A percentile compares a stretch with the other conserved stretches of the same genome.
phyloP scores from a whole-genome alignment of 1,140 invertebrate genomes.

The Prorops nasuta region DNA sequence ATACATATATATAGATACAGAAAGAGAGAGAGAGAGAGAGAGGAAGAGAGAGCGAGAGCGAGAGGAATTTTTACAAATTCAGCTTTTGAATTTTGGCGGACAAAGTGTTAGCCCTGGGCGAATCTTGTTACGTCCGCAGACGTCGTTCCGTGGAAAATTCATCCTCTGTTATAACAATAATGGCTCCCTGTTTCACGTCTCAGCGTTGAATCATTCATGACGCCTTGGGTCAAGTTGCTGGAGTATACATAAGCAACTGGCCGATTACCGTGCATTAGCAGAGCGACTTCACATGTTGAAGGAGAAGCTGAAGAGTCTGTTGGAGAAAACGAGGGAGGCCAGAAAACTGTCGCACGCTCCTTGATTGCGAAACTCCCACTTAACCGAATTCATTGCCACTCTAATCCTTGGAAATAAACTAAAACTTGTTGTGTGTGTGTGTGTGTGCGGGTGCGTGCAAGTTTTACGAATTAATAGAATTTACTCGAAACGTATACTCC shows the following conservation, averaged over 20 bases:
- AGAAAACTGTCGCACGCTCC: conserved; percentile 6
- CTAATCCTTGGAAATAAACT: neutral
- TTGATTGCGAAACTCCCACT: too few species aligned
- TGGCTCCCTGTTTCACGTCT: conserved; percentile 21
- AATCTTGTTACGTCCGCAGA: too few species aligned
- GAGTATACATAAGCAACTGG: conserved; percentile 26
- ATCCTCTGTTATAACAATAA: conserved; percentile 33
- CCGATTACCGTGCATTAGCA: conserved; percentile 31
- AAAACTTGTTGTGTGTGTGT: neutral
- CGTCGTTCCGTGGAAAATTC: conserved; percentile 26
- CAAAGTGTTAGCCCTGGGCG: too few species aligned
- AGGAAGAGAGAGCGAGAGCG: too few species aligned
- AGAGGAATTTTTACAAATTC: too few species aligned
- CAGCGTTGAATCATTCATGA: conserved; percentile 30
- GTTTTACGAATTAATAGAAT: neutral
- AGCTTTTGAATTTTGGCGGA: too few species aligned
- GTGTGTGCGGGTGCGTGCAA: neutral
- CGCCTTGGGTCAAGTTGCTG: conserved; percentile 20
- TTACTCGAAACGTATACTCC: neutral
- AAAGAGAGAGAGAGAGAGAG: too few species aligned
- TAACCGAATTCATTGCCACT: too few species aligned
- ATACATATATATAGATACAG: too few species aligned
- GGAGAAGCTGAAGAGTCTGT: conserved; percentile 21
- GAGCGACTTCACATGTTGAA: conserved; percentile 17
- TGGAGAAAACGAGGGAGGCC: conserved; percentile 11